phyloP scores from a whole-genome alignment of 2,888 invertebrate species.

The Flexamia atlantica region DNA sequence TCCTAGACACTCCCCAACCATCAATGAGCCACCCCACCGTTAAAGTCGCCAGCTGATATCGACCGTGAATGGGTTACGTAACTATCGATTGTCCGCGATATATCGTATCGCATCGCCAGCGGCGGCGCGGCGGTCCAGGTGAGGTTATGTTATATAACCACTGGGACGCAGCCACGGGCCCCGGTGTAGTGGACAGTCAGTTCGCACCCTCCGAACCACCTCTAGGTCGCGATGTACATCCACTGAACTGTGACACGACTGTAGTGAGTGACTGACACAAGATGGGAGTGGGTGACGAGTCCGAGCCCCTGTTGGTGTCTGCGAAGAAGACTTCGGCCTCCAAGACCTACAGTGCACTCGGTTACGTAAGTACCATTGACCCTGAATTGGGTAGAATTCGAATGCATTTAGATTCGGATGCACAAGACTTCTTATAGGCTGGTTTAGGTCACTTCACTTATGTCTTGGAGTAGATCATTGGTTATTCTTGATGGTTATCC shows the following conservation, averaged over 20 bases:
- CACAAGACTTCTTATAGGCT: too few relatives aligned
- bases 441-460: too few relatives aligned
- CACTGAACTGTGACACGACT: neutral
- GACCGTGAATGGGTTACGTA: constrained; percentile 24
- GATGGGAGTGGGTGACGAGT: constrained; percentile 22
- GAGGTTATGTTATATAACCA: constrained; percentile 45
- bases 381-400: neutral
- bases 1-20: too few relatives aligned
- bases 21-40: neutral
- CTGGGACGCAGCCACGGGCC: neutral
- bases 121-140: constrained; percentile 28
- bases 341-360: constrained; percentile 34
- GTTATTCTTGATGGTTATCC: too few relatives aligned
- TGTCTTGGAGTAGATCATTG: too few relatives aligned
- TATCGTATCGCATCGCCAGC: constrained; percentile 49
- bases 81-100: constrained; percentile 43
- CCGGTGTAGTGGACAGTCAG: neutral
- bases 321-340: constrained; percentile 29
- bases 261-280: neutral
- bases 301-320: constrained; percentile 31
- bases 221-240: neutral
- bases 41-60: constrained; percentile 7
- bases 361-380: constrained; percentile 51
- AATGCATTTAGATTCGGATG: neutral
- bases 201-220: constrained; percentile 11